These are phyloP conservation scores for Sphyrna mokarran DNA, from an alignment of 2,113 vertebrate species.

Conservation along the genomic window DNA sequence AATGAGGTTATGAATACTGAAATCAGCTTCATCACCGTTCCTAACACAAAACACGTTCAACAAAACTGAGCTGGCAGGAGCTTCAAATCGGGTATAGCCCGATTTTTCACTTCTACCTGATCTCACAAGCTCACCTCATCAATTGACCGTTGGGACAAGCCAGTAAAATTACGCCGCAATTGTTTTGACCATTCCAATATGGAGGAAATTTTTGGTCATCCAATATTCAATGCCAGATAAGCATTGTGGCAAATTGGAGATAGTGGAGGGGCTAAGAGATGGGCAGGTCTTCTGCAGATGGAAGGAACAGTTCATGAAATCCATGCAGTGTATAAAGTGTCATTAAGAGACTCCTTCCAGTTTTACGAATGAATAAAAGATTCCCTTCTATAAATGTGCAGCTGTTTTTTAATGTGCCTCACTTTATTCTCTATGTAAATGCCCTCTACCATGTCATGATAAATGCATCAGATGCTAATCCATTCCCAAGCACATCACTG, in stretches of 20 bases:
- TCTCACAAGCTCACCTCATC: too few species aligned
- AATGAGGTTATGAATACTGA: too few species aligned
- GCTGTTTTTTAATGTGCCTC: neutral
- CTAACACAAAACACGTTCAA: too few species aligned
- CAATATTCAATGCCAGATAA: neutral
- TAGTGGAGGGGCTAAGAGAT: neutral
- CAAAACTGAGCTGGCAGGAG: too few species aligned
- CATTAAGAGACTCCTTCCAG: neutral
- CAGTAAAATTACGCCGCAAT: neutral
- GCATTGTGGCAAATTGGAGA: neutral
- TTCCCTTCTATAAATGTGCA: neutral
- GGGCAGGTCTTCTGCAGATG: neutral
- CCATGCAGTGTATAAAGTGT: neutral
- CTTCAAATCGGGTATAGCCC: too few species aligned
- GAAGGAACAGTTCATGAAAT: neutral
- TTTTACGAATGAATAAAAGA: neutral
- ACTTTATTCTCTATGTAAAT: neutral
- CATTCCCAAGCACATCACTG: neutral
- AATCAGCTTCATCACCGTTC: too few species aligned
- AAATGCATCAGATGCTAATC: neutral
- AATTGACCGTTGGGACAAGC: too few species aligned
- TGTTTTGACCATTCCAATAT: neutral
- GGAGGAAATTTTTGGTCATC: neutral
- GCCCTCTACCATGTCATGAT: neutral
- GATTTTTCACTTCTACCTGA: too few species aligned